A percentile compares a stretch with the other conserved stretches of the same genome.
These are phyloP conservation scores for Phoeniculus purpureus DNA, from an alignment of 2,797 vertebrate genomes.

Conservation along the genomic window DNA sequence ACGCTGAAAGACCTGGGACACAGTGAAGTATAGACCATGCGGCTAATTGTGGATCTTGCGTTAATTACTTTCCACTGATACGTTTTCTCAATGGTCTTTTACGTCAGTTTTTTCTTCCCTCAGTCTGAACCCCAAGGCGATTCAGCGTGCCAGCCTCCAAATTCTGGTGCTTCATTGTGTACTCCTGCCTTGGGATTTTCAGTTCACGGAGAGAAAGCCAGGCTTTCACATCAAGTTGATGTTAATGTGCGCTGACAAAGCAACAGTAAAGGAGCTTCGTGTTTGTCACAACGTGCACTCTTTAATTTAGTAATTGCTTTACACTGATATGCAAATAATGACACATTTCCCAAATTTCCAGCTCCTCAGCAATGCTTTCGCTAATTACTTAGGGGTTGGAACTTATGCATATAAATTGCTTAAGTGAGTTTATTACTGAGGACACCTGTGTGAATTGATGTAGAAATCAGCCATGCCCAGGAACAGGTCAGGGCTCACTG, in stretches of 20 bases:
- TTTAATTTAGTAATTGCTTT: conserved; percentile 74
- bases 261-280: conserved; percentile 74
- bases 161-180: conserved; percentile 71
- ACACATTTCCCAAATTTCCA: conserved; percentile 75
- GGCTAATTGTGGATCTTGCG: conserved; percentile 79
- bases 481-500: conserved; percentile 21
- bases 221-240: conserved; percentile 73
- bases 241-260: conserved; percentile 74
- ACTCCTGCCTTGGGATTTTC: conserved; percentile 72
- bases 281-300: conserved; percentile 73
- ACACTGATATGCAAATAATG: conserved; percentile 72
- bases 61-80: conserved; percentile 80
- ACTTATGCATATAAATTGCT: conserved; percentile 60
- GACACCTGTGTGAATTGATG: conserved; percentile 58
- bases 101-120: conserved; percentile 68
- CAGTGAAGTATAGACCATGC: conserved; percentile 75
- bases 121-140: conserved; percentile 71
- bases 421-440: conserved; percentile 55
- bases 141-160: conserved; percentile 61
- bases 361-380: conserved; percentile 47
- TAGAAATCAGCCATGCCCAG: background rate
- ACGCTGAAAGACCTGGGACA: conserved; percentile 72
- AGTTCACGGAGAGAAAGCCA: conserved; percentile 69
- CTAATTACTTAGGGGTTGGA: conserved; percentile 62
- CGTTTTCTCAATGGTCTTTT: conserved; percentile 75